Conservation (phyloP, 1,140 invertebrate species). For the Cardiocondyla obscurior region DNA sequence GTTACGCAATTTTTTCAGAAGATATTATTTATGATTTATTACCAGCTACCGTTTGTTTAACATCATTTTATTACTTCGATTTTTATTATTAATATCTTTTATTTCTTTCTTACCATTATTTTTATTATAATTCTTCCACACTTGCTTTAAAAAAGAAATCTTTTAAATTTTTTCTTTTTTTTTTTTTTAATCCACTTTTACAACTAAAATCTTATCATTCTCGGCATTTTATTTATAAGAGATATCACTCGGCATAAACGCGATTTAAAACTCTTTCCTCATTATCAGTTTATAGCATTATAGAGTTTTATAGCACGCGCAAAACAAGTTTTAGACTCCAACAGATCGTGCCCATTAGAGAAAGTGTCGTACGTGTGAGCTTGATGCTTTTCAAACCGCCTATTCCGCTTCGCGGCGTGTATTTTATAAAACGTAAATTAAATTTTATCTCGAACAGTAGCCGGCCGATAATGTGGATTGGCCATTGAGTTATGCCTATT, state of each 20-base stretch:
- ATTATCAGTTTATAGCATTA: slow-evolving; percentile 40
- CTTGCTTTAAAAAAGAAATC: neutral
- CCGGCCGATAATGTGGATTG: neutral
- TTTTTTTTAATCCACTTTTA: neutral
- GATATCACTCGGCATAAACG: neutral
- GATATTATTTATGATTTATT: slow-evolving; percentile 42
- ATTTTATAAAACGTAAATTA: slow-evolving; percentile 56
- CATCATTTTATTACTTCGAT: neutral
- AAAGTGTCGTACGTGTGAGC: neutral
- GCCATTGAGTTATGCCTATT: slow-evolving; percentile 4
- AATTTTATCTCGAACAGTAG: slow-evolving; percentile 41
- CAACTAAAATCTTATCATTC: neutral
- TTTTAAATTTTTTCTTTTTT: neutral
- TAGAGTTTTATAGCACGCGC: slow-evolving; percentile 32
- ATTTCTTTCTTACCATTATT: neutral
- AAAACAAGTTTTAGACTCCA: slow-evolving; percentile 20
- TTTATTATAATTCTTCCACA: neutral
- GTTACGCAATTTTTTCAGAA: neutral
- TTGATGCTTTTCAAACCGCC: neutral
- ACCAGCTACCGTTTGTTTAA: slow-evolving; percentile 21
- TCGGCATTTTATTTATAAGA: neutral
- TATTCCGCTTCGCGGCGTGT: neutral
- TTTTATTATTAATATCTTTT: neutral
- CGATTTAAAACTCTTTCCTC: slow-evolving; percentile 18
- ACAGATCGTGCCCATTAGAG: neutral